phyloP scores from a whole-genome alignment of 2,888 invertebrate genomes.

The Drosophila yooni region DNA sequence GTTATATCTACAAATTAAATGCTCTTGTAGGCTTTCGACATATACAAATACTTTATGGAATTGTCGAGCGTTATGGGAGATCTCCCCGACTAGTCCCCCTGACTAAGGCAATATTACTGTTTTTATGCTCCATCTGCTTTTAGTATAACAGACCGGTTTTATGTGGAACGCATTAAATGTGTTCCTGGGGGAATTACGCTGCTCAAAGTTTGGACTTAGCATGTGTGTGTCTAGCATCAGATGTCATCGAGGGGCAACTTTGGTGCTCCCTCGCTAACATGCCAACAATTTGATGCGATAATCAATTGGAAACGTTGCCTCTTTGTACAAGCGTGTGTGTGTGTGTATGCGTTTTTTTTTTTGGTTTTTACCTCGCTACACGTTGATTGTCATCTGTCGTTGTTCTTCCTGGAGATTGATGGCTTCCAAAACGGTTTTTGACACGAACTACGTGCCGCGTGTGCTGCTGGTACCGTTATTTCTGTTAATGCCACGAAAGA shows the following conservation, averaged over 20 bases:
- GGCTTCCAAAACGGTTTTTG: conserved; percentile 61
- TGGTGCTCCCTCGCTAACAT: conserved; percentile 23
- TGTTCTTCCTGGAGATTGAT: conserved; percentile 63
- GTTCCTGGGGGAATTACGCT: conserved; percentile 31
- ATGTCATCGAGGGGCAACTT: conserved; percentile 24
- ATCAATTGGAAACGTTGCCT: conserved; percentile 58
- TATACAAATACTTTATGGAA: not conserved
- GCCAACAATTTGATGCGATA: conserved; percentile 63
- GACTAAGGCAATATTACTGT: conserved; percentile 8
- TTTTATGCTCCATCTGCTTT: conserved; percentile 25
- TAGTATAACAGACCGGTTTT: conserved; percentile 32
- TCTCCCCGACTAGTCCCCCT: conserved; percentile 5
- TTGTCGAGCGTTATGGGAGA: not conserved
- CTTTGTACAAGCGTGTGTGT: not conserved
- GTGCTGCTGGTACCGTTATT: conserved; percentile 34
- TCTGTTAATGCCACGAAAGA: conserved; percentile 23
- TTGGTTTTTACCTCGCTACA: conserved; percentile 3
- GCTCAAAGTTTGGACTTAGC: conserved; percentile 15
- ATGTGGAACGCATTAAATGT: conserved; percentile 40
- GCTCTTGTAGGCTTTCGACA: not conserved
- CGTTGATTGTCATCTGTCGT: conserved; percentile 61
- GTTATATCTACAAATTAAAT: conserved; percentile 11
- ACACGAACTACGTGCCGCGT: conserved; percentile 50
- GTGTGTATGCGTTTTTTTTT: not conserved
- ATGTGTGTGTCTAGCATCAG: conserved; percentile 19